A percentile compares a stretch with the other conserved stretches of the same genome.
These are phyloP conservation scores for Amblyopsis hoosieri DNA, from an alignment of 2,797 vertebrate genomes.

Conservation along the genomic window DNA sequence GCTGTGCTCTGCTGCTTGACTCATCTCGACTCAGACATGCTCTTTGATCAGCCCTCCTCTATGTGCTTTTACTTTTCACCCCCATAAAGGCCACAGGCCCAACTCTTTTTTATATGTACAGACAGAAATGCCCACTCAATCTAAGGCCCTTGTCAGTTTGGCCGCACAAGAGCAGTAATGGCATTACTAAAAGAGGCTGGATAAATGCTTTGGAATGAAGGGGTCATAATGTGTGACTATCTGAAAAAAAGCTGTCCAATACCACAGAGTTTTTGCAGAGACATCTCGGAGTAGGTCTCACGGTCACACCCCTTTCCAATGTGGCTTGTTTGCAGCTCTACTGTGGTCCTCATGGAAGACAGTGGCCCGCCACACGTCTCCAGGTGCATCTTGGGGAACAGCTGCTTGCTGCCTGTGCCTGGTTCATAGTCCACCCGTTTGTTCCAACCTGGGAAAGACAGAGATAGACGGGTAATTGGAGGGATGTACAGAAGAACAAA, in stretches of 20 bases:
- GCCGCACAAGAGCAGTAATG: neutral
- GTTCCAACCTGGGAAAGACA: constrained; percentile 83
- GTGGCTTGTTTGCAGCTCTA: constrained; percentile 90
- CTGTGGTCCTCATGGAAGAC: constrained; percentile 86
- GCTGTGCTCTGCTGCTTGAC: constrained; percentile 31
- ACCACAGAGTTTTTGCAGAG: constrained; percentile 95
- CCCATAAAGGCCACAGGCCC: constrained; percentile 21
- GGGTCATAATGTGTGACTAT: neutral
- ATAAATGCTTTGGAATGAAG: neutral
- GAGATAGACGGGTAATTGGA: neutral
- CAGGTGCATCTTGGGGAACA: constrained; percentile 91
- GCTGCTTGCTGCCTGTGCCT: constrained; percentile 87
- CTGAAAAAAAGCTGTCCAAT: constrained; percentile 41
- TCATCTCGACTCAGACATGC: constrained; percentile 21
- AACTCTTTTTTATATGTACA: constrained; percentile 13
- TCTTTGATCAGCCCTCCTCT: constrained; percentile 39
- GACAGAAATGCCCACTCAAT: constrained; percentile 15
- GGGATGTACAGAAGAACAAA: no score
- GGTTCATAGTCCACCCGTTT: constrained; percentile 92
- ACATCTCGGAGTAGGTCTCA: constrained; percentile 93
- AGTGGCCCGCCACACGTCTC: constrained; percentile 91
- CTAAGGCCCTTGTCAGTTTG: constrained; percentile 11
- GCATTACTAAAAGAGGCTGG: neutral
- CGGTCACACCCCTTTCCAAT: constrained; percentile 94
- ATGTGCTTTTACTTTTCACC: constrained; percentile 23